These are phyloP conservation scores for Microplitis deprimator DNA, from an alignment of 2,888 invertebrate species.

Conservation along the genomic window DNA sequence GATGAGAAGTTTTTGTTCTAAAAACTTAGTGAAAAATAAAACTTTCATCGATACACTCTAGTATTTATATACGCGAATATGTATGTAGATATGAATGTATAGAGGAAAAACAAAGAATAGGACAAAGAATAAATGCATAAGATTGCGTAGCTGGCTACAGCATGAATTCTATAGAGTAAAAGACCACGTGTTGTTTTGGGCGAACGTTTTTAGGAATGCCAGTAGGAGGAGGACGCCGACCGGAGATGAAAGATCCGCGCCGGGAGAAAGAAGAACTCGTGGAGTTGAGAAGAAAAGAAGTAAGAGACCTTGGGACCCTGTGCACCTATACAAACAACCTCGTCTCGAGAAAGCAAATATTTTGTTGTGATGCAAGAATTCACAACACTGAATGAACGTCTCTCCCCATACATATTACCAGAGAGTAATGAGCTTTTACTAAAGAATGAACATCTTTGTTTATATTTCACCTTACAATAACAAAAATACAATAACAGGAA, in stretches of 20 bases:
- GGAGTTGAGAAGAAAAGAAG: conserved; percentile 43
- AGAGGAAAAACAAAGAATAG: conserved; percentile 24
- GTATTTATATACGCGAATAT: not conserved
- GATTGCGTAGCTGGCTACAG: conserved; percentile 24
- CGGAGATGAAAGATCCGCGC: conserved; percentile 64
- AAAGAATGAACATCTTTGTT: conserved; percentile 37
- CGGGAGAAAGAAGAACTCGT: conserved; percentile 51
- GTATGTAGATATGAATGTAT: not conserved
- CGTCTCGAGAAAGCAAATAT: conserved; percentile 64
- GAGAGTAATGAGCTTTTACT: conserved; percentile 35
- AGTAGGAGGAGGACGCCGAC: conserved; percentile 55
- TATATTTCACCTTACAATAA: conserved; percentile 19
- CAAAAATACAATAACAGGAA: conserved; percentile 19
- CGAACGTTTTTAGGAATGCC: conserved; percentile 65
- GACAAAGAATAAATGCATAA: conserved; percentile 30
- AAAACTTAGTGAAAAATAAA: not conserved
- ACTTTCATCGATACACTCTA: not conserved
- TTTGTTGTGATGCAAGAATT: conserved; percentile 69
- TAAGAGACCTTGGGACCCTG: conserved; percentile 60
- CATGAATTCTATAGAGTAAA: conserved; percentile 28
- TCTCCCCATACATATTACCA: conserved; percentile 11
- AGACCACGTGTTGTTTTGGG: conserved; percentile 64
- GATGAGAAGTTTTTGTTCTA: no score
- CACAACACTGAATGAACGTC: conserved; percentile 58
- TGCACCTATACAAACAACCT: conserved; percentile 68